Conservation (phyloP, 1,140 invertebrate genomes). For the Pararge aegeria region DNA sequence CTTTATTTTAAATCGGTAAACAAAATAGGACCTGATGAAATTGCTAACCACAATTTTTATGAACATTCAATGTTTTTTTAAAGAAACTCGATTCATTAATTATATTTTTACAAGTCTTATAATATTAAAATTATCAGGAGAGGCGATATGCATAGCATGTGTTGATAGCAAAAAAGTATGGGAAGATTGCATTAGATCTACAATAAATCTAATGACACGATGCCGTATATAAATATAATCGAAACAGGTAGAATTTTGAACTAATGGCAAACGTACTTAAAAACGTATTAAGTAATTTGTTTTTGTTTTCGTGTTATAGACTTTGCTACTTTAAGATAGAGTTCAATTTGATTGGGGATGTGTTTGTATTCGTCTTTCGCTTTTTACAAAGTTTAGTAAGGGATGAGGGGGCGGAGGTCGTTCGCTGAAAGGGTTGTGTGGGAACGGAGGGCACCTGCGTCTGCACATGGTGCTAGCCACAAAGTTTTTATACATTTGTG, state of each 20-base stretch:
- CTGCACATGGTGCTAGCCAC: slow-evolving; percentile 73
- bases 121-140: not conserved
- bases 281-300: slow-evolving; percentile 26
- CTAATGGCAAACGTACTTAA: slow-evolving; percentile 45
- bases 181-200: slow-evolving; percentile 73
- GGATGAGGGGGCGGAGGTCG: slow-evolving; percentile 52
- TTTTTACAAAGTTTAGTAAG: slow-evolving; percentile 56
- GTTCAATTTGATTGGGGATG: slow-evolving; percentile 27
- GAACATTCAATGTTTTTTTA: too few species aligned
- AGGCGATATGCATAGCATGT: slow-evolving; percentile 4
- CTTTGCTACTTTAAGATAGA: slow-evolving; percentile 1
- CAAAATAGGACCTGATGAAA: too few species aligned
- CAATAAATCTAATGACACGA: slow-evolving; percentile 79
- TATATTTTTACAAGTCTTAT: not conserved
- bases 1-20: too few species aligned
- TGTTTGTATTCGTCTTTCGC: slow-evolving; percentile 32
- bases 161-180: slow-evolving; percentile 57
- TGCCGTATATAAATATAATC: slow-evolving; percentile 75
- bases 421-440: slow-evolving; percentile 76
- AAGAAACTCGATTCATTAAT: not conserved
- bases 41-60: too few species aligned
- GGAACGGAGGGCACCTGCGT: slow-evolving; percentile 76
- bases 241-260: slow-evolving; percentile 75
- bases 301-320: slow-evolving; percentile 13
- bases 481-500: slow-evolving; percentile 73